A percentile compares a stretch with the other conserved stretches of the same genome.
Evolutionary conservation across 2,888 invertebrate genomes (phyloP).

Genomic region (Teinopalpus imperialis): DNA sequence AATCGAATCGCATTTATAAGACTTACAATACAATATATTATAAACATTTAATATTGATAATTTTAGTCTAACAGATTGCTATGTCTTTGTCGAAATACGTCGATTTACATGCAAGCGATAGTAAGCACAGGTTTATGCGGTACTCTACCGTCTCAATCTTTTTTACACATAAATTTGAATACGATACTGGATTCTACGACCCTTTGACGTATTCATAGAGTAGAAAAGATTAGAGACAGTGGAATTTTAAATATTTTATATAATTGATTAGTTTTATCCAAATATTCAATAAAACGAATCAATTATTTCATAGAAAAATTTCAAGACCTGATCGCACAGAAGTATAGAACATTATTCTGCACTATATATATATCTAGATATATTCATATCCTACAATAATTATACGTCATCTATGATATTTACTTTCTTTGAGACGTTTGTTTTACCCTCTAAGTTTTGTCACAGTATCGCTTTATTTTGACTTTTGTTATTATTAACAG

Average conservation of each 20-base stretch:
- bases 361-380: conserved; percentile 41
- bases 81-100: conserved; percentile 34
- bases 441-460: conserved; percentile 77
- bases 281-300: neutral
- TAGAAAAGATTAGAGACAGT: neutral
- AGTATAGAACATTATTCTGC: conserved; percentile 57
- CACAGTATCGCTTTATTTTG: conserved; percentile 82
- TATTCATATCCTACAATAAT: conserved; percentile 64
- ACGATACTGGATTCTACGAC: no score
- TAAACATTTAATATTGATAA: conserved; percentile 29
- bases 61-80: conserved; percentile 29
- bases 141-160: conserved; percentile 12
- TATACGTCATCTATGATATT: conserved; percentile 76
- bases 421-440: conserved; percentile 64
- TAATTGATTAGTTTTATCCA: conserved; percentile 10
- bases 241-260: neutral
- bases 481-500: conserved; percentile 74
- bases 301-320: conserved; percentile 8
- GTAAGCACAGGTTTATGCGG: conserved; percentile 56
- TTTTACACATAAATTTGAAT: no score
- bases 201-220: neutral
- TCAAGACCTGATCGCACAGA: conserved; percentile 42
- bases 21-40: conserved; percentile 34
- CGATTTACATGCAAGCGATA: conserved; percentile 56
- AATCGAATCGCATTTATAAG: conserved; percentile 56